A percentile compares a stretch with the other conserved stretches of the same genome.
Conservation (phyloP, 2,113 vertebrate species). For the Pygoscelis antarcticus region DNA sequence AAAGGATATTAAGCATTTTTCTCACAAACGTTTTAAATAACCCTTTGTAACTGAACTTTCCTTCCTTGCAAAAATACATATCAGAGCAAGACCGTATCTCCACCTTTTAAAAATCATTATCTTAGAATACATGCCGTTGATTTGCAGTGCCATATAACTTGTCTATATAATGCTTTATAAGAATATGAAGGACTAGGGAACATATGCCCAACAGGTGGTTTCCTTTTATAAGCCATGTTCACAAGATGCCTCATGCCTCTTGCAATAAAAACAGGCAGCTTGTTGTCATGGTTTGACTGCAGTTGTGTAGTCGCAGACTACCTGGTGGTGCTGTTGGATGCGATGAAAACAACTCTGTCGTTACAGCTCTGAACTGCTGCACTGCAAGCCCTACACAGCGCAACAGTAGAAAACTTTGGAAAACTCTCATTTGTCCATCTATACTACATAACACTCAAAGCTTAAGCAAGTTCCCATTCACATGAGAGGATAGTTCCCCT, state of each 20-base stretch:
- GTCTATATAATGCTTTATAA: background rate
- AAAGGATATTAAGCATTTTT: background rate
- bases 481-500: background rate
- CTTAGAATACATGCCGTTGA: background rate
- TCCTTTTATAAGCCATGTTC: background rate
- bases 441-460: background rate
- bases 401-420: background rate
- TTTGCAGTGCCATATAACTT: background rate
- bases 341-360: background rate
- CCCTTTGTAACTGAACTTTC: background rate
- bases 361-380: background rate
- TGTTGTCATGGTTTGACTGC: too few relatives aligned
- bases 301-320: background rate
- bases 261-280: background rate
- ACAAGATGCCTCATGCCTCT: background rate
- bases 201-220: background rate
- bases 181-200: background rate
- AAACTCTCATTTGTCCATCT: background rate
- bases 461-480: background rate
- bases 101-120: background rate
- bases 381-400: background rate
- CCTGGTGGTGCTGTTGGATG: too few relatives aligned
- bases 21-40: background rate
- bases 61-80: background rate
- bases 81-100: rapidly evolving